These are phyloP conservation scores for Spea hammondii DNA, from an alignment of 2,797 vertebrate genomes.

Conservation along the genomic window DNA sequence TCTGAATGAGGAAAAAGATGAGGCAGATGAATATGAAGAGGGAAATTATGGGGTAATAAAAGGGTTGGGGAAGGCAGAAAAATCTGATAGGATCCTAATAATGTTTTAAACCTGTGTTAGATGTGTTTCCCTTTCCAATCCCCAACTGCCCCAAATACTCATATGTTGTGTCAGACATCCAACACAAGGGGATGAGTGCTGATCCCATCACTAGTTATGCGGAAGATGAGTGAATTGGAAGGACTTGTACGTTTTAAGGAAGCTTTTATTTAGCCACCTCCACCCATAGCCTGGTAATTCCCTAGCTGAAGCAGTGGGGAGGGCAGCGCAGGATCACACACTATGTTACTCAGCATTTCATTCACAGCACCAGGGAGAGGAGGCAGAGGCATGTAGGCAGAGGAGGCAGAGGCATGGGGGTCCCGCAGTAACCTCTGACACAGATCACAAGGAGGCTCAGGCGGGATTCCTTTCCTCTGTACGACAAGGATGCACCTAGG, in stretches of 20 bases:
- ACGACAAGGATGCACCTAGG: constrained; percentile 23
- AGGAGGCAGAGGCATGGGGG: constrained; percentile 29
- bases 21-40: background rate
- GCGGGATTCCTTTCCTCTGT: constrained; percentile 1
- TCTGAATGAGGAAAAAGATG: background rate
- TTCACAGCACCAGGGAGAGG: constrained; percentile 32
- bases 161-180: background rate
- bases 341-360: constrained; percentile 52
- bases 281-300: constrained; percentile 40
- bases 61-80: no score
- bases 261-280: constrained; percentile 18
- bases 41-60: background rate
- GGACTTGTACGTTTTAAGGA: constrained; percentile 7
- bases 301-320: constrained; percentile 46
- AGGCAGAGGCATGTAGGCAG: constrained; percentile 29
- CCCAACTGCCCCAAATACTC: background rate
- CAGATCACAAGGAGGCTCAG: constrained; percentile 26
- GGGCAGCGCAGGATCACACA: constrained; percentile 43
- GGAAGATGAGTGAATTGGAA: background rate
- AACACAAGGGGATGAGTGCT: background rate
- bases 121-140: no score
- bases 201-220: background rate
- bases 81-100: no score
- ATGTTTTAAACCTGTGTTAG: background rate
- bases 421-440: constrained; percentile 25